A percentile compares a stretch with the other conserved stretches of the same genome.
Conservation (phyloP, 2,113 vertebrate species). For the Elgaria multicarinata region DNA sequence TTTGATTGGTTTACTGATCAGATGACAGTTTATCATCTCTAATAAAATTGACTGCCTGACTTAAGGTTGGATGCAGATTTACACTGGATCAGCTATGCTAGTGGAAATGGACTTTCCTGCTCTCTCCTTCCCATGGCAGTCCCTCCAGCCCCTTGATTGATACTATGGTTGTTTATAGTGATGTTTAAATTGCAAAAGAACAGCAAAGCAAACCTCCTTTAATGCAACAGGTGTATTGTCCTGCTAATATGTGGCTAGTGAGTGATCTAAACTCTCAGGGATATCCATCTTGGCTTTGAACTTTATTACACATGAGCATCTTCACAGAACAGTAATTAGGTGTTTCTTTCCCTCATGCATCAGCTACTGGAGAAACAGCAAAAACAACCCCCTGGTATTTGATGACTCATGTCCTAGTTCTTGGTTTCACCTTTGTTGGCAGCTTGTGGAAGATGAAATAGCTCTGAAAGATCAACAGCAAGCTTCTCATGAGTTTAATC, state of each 20-base stretch:
- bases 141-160: background rate
- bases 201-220: background rate
- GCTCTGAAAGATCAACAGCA: background rate
- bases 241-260: background rate
- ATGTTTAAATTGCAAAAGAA: background rate
- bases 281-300: background rate
- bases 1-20: too few relatives aligned
- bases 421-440: background rate
- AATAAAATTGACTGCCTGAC: too few relatives aligned
- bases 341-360: background rate
- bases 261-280: background rate
- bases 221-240: background rate
- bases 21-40: too few relatives aligned
- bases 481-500: too few relatives aligned
- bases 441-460: background rate
- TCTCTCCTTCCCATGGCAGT: too few relatives aligned
- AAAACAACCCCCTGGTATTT: background rate
- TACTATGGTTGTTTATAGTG: background rate
- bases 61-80: too few relatives aligned
- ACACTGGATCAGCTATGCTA: too few relatives aligned
- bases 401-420: background rate
- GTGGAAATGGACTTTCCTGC: too few relatives aligned
- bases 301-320: background rate
- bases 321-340: background rate
- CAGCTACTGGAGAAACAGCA: background rate